Conservation (phyloP, 2,113 vertebrate species). For the Tapirus terrestris region DNA sequence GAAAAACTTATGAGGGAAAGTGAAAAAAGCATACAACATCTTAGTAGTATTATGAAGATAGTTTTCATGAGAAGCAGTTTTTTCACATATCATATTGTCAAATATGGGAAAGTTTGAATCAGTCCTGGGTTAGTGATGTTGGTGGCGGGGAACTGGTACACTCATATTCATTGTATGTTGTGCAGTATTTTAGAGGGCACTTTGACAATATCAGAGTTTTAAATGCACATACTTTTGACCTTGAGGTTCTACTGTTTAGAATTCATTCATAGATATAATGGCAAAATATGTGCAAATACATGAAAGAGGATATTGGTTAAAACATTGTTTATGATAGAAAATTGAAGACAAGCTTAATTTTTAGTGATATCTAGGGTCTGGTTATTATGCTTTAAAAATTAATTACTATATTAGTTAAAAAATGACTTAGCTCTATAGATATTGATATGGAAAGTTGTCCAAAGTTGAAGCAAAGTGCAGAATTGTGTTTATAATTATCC, state of each 20-base stretch:
- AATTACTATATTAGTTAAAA: neutral
- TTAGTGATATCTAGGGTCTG: neutral
- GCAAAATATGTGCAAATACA: neutral
- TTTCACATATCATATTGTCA: neutral
- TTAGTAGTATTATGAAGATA: neutral
- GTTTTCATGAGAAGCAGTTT: neutral
- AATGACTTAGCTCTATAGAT: neutral
- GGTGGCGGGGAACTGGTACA: neutral
- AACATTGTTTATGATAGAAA: neutral
- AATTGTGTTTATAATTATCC: neutral
- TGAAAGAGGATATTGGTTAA: neutral
- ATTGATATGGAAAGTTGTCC: neutral
- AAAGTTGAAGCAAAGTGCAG: neutral
- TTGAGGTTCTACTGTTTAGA: neutral
- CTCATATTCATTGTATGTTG: neutral
- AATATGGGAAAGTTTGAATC: neutral
- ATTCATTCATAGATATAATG: slow-evolving; percentile 3
- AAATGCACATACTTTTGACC: neutral
- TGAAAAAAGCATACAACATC: neutral
- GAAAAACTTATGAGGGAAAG: neutral
- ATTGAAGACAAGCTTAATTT: neutral
- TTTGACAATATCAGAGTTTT: neutral
- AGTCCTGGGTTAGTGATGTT: neutral
- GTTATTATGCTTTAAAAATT: neutral
- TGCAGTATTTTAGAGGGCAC: neutral